A percentile compares a stretch with the other conserved stretches of the same genome.
Evolutionary conservation across 2,113 vertebrate species (phyloP).

Genomic region (Brachyhypopomus occidentalis): DNA sequence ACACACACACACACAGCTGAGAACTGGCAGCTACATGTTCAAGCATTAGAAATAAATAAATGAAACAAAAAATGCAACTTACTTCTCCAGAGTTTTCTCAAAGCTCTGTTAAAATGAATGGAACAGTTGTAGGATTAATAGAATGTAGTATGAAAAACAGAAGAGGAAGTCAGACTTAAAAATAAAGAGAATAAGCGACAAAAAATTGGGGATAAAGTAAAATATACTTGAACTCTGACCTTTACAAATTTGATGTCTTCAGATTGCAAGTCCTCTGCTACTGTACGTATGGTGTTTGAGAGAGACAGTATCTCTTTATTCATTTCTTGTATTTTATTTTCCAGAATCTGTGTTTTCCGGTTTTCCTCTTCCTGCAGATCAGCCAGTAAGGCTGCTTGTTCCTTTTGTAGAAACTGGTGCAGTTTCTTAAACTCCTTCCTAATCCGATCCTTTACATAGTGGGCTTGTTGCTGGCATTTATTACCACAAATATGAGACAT

Average conservation of each 20-base stretch:
- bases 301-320: background rate
- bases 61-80: background rate
- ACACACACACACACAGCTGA: background rate
- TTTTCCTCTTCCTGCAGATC: background rate
- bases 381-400: background rate
- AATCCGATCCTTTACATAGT: background rate
- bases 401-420: background rate
- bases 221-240: background rate
- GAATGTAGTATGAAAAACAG: too few relatives aligned
- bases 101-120: slow-evolving; percentile 22
- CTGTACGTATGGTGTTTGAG: background rate
- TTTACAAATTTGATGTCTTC: background rate
- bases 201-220: background rate
- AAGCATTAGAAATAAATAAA: too few relatives aligned
- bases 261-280: background rate
- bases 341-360: background rate
- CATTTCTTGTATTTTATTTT: background rate
- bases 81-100: slow-evolving; percentile 23
- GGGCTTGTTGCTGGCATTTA: slow-evolving; percentile 4
- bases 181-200: background rate
- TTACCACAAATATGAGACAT: too few relatives aligned
- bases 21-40: background rate
- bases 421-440: slow-evolving; percentile 21
- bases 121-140: background rate
- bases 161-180: background rate